Conservation (phyloP, 2,797 vertebrate genomes). For the Leuciscus waleckii region DNA sequence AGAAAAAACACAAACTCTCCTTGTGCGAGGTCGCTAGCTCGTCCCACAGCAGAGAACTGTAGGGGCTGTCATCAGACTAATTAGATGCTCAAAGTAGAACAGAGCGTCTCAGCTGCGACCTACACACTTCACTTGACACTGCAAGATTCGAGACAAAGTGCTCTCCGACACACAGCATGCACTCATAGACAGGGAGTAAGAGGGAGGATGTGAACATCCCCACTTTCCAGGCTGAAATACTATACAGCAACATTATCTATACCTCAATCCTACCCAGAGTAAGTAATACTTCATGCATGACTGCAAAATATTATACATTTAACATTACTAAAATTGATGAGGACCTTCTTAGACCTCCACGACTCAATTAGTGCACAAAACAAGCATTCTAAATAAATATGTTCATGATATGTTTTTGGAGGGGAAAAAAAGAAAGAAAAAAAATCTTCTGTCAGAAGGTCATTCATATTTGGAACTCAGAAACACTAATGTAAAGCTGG, state of each 20-base stretch:
- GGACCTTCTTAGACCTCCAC: neutral
- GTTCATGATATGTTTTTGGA: neutral
- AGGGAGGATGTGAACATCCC: neutral
- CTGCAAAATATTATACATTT: neutral
- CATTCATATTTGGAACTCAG: neutral
- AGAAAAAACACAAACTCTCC: neutral
- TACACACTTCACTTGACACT: constrained; percentile 53
- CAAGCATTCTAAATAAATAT: neutral
- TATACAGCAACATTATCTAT: neutral
- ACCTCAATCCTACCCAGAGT: neutral
- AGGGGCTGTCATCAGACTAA: constrained; percentile 55
- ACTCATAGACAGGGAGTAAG: neutral
- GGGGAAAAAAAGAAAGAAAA: neutral
- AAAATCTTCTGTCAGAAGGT: neutral
- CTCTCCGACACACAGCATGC: neutral
- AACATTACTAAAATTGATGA: neutral
- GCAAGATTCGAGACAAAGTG: constrained; percentile 33
- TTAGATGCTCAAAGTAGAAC: constrained; percentile 53
- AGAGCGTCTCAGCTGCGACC: constrained; percentile 39
- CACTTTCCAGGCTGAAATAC: neutral
- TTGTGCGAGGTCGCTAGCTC: constrained; percentile 18
- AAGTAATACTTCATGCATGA: neutral
- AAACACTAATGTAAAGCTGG: neutral
- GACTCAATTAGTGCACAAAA: neutral
- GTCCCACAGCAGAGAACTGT: constrained; percentile 13